phyloP scores from a whole-genome alignment of 2,113 vertebrate species.

The Lampris megalopsis region DNA sequence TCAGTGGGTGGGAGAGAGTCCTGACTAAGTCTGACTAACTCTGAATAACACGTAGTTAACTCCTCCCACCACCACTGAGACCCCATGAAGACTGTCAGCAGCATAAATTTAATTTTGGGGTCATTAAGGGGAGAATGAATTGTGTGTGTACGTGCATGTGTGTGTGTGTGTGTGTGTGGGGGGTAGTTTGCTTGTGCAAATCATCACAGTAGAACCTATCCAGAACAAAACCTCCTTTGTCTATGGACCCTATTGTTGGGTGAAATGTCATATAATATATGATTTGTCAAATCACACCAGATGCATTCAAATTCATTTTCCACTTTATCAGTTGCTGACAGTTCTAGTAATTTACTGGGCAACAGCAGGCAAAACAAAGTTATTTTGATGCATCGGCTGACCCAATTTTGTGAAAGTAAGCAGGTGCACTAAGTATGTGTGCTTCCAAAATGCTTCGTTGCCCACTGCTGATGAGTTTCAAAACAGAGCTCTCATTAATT shows the following conservation, averaged over 20 bases:
- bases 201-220: not conserved
- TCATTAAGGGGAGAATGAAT: slow-evolving; percentile 5
- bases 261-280: not conserved
- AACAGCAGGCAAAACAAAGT: not conserved
- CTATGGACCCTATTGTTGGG: not conserved
- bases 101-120: slow-evolving; percentile 36
- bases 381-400: slow-evolving; percentile 12
- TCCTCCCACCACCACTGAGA: not conserved
- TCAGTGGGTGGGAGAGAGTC: too few relatives aligned
- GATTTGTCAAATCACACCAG: not conserved
- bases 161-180: not conserved
- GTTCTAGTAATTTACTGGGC: not conserved
- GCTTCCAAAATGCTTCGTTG: not conserved
- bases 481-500: slow-evolving; percentile 8
- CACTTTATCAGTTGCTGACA: not conserved
- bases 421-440: slow-evolving; percentile 5
- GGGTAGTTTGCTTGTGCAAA: not conserved
- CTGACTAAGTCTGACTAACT: too few relatives aligned
- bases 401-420: slow-evolving; percentile 14
- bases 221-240: not conserved
- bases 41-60: too few relatives aligned
- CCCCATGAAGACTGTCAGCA: not conserved
- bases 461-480: not conserved
- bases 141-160: not conserved
- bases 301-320: slow-evolving; percentile 1